These are phyloP conservation scores for Peribatodes rhomboidaria DNA, from an alignment of 2,888 invertebrate species.

Conservation along the genomic window DNA sequence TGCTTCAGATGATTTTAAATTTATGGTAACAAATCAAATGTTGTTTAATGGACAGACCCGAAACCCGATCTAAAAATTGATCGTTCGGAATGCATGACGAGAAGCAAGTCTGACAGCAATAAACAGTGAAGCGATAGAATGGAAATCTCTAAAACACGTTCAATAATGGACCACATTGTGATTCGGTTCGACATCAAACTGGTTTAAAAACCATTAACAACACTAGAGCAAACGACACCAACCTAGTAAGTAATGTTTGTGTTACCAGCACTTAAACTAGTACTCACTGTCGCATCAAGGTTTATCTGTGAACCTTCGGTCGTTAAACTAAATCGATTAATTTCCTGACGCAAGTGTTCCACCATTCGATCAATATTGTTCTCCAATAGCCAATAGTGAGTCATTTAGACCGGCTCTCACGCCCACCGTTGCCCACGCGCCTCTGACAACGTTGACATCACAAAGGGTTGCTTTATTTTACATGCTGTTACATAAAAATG, in stretches of 20 bases:
- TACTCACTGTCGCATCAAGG: conserved; percentile 31
- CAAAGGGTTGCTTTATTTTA: conserved; percentile 54
- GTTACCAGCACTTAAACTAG: conserved; percentile 33
- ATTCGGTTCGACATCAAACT: conserved; percentile 22
- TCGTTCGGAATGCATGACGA: conserved; percentile 6
- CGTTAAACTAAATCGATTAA: conserved; percentile 47
- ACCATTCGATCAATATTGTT: conserved; percentile 59
- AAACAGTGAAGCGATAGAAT: conserved; percentile 7
- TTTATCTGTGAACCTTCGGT: conserved; percentile 39
- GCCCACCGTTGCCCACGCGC: conserved; percentile 71
- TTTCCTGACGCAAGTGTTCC: conserved; percentile 55
- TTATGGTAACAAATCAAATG: no score
- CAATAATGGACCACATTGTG: conserved; percentile 18
- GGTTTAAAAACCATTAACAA: conserved; percentile 18
- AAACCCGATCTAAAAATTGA: conserved; percentile 6
- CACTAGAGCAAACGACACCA: conserved; percentile 14
- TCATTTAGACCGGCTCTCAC: conserved; percentile 77
- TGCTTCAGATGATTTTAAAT: background rate
- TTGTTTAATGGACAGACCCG: background rate
- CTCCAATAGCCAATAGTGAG: conserved; percentile 63
- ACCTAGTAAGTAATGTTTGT: conserved; percentile 16
- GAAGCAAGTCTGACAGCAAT: conserved; percentile 14
- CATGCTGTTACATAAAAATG: conserved; percentile 34
- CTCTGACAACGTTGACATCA: conserved; percentile 48
- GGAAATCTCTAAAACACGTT: conserved; percentile 24